These are phyloP conservation scores for Hyles vespertilio DNA, from an alignment of 1,140 invertebrate species.

Conservation along the genomic window DNA sequence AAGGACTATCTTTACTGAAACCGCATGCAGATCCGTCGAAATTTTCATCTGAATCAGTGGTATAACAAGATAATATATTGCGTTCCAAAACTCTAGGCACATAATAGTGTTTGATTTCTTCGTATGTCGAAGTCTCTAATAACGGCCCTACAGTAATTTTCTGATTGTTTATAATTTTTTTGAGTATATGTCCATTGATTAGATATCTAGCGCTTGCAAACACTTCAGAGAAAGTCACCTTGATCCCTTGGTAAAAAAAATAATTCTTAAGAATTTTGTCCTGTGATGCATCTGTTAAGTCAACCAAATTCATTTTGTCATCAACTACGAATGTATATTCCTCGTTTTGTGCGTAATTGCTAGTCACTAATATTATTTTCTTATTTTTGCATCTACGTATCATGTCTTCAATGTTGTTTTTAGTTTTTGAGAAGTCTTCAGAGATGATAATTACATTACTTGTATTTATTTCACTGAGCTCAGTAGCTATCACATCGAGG, in stretches of 20 bases:
- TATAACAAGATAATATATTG: too few species aligned
- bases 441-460: too few species aligned
- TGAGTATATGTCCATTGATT: neutral
- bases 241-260: slow-evolving; percentile 7
- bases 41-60: too few species aligned
- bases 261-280: neutral
- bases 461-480: neutral
- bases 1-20: too few species aligned
- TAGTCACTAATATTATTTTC: slow-evolving; percentile 1
- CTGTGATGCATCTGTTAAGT: slow-evolving; percentile 9
- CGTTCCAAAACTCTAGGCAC: neutral
- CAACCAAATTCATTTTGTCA: neutral
- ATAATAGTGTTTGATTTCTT: slow-evolving; percentile 10
- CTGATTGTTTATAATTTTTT: slow-evolving; percentile 9
- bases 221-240: slow-evolving; percentile 4
- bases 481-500: neutral
- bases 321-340: neutral
- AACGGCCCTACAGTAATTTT: slow-evolving; percentile 1
- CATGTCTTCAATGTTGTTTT: too few species aligned
- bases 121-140: neutral
- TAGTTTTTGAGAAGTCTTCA: too few species aligned
- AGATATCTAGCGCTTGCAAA: neutral
- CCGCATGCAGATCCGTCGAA: too few species aligned
- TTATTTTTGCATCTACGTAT: neutral
- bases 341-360: neutral